A percentile compares a stretch with the other conserved stretches of the same genome.
Conservation (phyloP, 2,797 vertebrate species). For the Euphonia xanthogaster region DNA sequence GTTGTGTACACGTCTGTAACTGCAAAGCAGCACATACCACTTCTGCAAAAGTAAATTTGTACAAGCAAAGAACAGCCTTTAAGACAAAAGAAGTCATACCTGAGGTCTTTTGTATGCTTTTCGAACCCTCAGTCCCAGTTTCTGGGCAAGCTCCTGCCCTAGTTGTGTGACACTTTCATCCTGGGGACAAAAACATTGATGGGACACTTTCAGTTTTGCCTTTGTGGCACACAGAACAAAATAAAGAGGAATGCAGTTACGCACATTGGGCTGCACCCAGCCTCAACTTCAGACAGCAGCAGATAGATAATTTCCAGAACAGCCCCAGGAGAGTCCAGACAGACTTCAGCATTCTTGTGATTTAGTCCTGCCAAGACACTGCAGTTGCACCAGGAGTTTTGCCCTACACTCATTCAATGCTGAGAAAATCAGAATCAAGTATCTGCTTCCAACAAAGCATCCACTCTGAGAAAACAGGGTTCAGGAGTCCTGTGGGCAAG, state of each 20-base stretch:
- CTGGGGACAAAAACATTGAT: slow-evolving; percentile 67
- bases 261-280: neutral
- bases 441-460: neutral
- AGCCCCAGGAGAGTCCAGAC: neutral
- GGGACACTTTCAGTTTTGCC: neutral
- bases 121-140: slow-evolving; percentile 90
- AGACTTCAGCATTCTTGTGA: neutral
- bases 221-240: neutral
- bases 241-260: neutral
- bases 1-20: neutral
- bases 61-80: neutral
- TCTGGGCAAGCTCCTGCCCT: slow-evolving; percentile 94
- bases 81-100: slow-evolving; percentile 65
- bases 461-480: neutral
- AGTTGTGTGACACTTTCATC: slow-evolving; percentile 92
- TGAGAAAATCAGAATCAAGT: neutral
- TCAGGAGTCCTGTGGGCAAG: neutral
- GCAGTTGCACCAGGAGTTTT: neutral
- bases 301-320: neutral
- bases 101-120: slow-evolving; percentile 96
- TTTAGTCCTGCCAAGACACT: neutral
- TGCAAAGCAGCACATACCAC: neutral
- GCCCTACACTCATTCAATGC: neutral
- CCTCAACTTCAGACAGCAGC: neutral
- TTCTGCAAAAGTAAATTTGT: neutral